Conservation (phyloP, 2,888 invertebrate genomes). For the Drosophila lacicola region DNA sequence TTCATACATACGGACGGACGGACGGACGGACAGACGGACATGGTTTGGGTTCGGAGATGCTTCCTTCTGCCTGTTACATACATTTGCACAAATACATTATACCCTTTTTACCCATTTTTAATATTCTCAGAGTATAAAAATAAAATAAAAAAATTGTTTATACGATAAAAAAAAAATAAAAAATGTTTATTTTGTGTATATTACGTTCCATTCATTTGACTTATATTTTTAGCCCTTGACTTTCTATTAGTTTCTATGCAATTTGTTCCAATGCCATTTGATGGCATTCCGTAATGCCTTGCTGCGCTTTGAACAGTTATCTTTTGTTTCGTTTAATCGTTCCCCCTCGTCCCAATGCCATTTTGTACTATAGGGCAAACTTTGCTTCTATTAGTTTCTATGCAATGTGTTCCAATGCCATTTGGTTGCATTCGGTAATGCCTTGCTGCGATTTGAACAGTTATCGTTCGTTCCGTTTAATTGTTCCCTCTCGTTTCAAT, state of each 20-base stretch:
- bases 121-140: too few species aligned
- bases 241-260: conserved; percentile 2
- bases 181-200: background rate
- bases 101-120: too few species aligned
- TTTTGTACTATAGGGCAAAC: background rate
- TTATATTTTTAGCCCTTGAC: conserved; percentile 5
- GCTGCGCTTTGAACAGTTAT: conserved; percentile 4
- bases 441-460: conserved; percentile 1
- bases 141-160: too few species aligned
- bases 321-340: conserved; percentile 1
- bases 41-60: too few species aligned
- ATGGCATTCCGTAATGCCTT: conserved; percentile 1
- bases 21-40: too few species aligned
- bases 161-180: background rate
- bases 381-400: background rate
- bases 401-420: conserved; percentile 11
- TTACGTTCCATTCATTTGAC: background rate
- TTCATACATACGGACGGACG: too few species aligned
- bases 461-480: conserved; percentile 2
- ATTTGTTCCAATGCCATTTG: conserved; percentile 9
- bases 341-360: background rate
- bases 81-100: too few species aligned
- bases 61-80: too few species aligned
- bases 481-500: conserved; percentile 1
- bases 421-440: conserved; percentile 6